Conservation (phyloP, 2,113 vertebrate genomes). For the Pelecanus crispus region DNA sequence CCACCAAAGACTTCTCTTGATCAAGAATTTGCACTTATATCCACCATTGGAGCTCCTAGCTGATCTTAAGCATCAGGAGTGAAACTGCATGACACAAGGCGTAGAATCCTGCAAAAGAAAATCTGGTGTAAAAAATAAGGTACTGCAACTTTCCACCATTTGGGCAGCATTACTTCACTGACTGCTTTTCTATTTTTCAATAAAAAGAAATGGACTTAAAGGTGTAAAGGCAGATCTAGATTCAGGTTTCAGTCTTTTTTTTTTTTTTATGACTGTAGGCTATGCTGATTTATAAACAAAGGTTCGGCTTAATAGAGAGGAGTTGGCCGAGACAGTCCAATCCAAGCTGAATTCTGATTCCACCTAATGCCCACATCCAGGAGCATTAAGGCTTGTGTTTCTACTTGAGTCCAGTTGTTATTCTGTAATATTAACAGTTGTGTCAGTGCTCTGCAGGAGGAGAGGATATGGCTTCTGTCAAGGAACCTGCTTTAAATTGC, state of each 20-base stretch:
- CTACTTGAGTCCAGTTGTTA: background rate
- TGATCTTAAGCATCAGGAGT: background rate
- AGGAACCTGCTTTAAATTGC: background rate
- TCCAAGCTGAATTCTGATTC: background rate
- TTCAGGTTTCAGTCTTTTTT: background rate
- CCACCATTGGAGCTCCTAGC: background rate
- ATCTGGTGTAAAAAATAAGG: background rate
- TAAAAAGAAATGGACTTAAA: background rate
- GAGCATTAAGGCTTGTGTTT: background rate
- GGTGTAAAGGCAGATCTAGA: background rate
- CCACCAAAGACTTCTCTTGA: background rate
- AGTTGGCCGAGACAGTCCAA: background rate
- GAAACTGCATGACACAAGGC: background rate
- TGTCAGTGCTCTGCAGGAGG: background rate
- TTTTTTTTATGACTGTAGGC: background rate
- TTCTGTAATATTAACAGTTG: background rate
- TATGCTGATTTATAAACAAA: background rate
- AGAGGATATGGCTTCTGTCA: background rate
- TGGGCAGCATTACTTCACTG: background rate
- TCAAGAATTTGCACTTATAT: conserved; percentile 9
- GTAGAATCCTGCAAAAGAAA: conserved; percentile 30
- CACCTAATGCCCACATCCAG: background rate
- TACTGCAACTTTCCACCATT: background rate
- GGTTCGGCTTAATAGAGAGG: background rate
- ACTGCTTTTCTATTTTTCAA: background rate